Evolutionary conservation across 1,140 invertebrate species (phyloP).

Genomic region (Eumeta japonica): DNA sequence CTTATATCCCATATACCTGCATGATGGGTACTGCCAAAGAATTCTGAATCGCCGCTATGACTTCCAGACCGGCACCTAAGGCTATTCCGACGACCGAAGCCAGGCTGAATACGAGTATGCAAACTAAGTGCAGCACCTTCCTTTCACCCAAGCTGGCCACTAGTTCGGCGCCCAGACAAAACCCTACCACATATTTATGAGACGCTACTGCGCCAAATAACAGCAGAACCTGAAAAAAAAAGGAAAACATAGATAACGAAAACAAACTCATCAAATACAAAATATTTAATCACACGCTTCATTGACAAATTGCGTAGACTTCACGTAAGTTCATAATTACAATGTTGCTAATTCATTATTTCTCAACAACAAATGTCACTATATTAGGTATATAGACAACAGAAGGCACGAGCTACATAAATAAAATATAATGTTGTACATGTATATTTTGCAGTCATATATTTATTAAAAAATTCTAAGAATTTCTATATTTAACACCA

Average conservation of each 20-base stretch:
- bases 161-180: slow-evolving; percentile 73
- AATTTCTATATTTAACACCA: too few species aligned
- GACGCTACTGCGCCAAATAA: slow-evolving; percentile 70
- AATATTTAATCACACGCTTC: not conserved
- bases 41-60: slow-evolving; percentile 40
- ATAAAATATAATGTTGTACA: too few species aligned
- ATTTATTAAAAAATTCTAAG: too few species aligned
- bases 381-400: not conserved
- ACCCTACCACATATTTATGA: slow-evolving; percentile 78
- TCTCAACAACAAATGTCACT: too few species aligned
- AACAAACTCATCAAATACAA: not conserved
- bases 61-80: slow-evolving; percentile 62
- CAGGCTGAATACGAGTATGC: slow-evolving; percentile 64
- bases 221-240: slow-evolving; percentile 62
- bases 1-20: too few species aligned
- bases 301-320: not conserved
- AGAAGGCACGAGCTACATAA: not conserved
- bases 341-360: too few species aligned
- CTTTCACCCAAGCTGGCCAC: slow-evolving; percentile 49
- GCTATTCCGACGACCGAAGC: slow-evolving; percentile 69
- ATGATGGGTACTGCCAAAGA: slow-evolving; percentile 58
- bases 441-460: too few species aligned
- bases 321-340: too few species aligned
- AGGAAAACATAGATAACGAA: too few species aligned
- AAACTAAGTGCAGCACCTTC: slow-evolving; percentile 56